Evolutionary conservation across 64 coral and sea anemone species (phyloP).

Genomic region (Acropora yongei): DNA sequence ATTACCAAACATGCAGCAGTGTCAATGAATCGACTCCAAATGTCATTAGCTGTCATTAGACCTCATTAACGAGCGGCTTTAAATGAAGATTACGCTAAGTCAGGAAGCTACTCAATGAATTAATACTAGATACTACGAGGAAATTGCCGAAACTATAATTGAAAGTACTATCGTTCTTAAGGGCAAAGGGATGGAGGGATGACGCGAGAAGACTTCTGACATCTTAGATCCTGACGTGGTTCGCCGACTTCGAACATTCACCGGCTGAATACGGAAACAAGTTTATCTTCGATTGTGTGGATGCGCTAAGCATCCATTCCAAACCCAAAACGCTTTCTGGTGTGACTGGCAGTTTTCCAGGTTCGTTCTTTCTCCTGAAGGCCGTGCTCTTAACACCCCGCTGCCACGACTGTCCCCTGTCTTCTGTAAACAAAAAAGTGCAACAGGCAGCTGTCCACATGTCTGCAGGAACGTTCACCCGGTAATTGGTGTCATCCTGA

Average conservation of each 20-base stretch:
- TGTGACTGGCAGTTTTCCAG: neutral
- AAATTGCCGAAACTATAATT: too few species aligned
- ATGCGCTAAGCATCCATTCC: neutral
- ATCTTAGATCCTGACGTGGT: neutral
- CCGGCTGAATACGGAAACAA: neutral
- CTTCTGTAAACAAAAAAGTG: neutral
- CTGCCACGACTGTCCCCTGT: neutral
- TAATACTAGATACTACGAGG: too few species aligned
- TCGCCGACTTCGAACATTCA: neutral
- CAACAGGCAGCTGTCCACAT: slow-evolving; percentile 33
- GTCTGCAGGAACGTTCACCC: slow-evolving; percentile 8
- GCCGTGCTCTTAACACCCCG: neutral
- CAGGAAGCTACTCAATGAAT: too few species aligned
- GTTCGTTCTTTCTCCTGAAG: neutral
- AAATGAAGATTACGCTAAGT: too few species aligned
- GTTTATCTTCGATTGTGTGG: neutral
- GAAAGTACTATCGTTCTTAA: too few species aligned
- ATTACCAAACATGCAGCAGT: too few species aligned
- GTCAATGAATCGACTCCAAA: too few species aligned
- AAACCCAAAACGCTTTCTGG: neutral
- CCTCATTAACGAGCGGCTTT: too few species aligned
- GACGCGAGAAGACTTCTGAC: too few species aligned
- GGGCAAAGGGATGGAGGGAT: too few species aligned
- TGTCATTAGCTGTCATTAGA: too few species aligned
- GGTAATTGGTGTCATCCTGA: neutral